These are phyloP conservation scores for Coreoperca whiteheadi DNA, from an alignment of 2,113 vertebrate genomes.

Conservation along the genomic window DNA sequence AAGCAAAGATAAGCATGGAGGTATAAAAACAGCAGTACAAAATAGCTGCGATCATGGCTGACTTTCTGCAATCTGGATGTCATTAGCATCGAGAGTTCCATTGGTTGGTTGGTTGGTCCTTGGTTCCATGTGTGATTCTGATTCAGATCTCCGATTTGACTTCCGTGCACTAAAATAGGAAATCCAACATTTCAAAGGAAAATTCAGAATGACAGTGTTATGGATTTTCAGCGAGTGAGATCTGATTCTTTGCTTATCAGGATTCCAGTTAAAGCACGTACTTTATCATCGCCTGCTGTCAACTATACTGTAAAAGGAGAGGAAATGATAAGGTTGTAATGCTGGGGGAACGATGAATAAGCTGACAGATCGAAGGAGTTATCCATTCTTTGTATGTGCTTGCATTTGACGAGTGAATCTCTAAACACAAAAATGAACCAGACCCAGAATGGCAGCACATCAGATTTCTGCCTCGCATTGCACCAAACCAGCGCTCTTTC, in stretches of 20 bases:
- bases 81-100: too few relatives aligned
- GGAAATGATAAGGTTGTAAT: constrained; percentile 9
- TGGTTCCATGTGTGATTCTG: background rate
- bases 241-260: constrained; percentile 41
- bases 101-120: too few relatives aligned
- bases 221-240: background rate
- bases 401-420: constrained; percentile 34
- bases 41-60: background rate
- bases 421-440: constrained; percentile 35
- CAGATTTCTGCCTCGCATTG: constrained; percentile 62
- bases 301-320: constrained; percentile 2
- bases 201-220: background rate
- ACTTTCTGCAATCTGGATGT: background rate
- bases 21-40: background rate
- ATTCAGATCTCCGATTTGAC: background rate
- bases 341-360: background rate
- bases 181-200: constrained; percentile 12
- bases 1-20: background rate
- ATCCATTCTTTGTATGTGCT: constrained; percentile 38
- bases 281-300: constrained; percentile 1
- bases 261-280: background rate
- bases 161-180: background rate
- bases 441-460: constrained; percentile 57
- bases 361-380: constrained; percentile 17
- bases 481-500: constrained; percentile 67